Evolutionary conservation across 1,140 invertebrate genomes (phyloP).

Genomic region (Rhizoglyphus robini): DNA sequence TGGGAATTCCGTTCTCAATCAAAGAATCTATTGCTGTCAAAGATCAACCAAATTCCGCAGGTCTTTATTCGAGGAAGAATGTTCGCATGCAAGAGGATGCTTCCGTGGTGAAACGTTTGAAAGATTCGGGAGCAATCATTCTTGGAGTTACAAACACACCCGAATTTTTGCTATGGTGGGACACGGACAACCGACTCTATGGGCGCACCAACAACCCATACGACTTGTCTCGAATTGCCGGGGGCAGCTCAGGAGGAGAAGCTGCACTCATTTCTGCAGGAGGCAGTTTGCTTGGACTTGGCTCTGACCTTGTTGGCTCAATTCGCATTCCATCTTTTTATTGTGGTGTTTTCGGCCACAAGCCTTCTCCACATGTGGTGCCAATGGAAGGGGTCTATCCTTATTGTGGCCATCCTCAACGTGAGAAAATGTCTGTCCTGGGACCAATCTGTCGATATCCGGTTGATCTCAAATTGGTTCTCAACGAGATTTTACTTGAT

Average conservation of each 20-base stretch:
- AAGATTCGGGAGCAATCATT: slow-evolving; percentile 55
- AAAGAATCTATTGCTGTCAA: slow-evolving; percentile 28
- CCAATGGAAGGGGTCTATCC: slow-evolving; percentile 21
- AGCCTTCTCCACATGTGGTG: slow-evolving; percentile 50
- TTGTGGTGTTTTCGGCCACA: slow-evolving; percentile 90
- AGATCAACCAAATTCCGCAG: slow-evolving; percentile 46
- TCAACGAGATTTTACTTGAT: slow-evolving; percentile 25
- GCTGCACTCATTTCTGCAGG: slow-evolving; percentile 51
- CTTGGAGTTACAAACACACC: slow-evolving; percentile 62
- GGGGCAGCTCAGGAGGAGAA: slow-evolving; percentile 40
- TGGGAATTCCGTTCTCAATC: slow-evolving; percentile 28
- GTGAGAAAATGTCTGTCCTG: slow-evolving; percentile 29
- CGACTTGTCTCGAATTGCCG: slow-evolving; percentile 63
- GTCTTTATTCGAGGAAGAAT: slow-evolving; percentile 42
- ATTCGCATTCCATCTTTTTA: slow-evolving; percentile 89
- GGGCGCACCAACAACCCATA: slow-evolving; percentile 68
- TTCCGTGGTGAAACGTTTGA: slow-evolving; percentile 45
- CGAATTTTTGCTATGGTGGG: slow-evolving; percentile 57
- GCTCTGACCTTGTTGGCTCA: slow-evolving; percentile 90
- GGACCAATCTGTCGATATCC: slow-evolving; percentile 42
- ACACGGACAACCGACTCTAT: slow-evolving; percentile 44
- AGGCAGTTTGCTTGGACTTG: slow-evolving; percentile 69
- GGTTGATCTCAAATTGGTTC: slow-evolving; percentile 33
- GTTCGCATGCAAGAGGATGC: slow-evolving; percentile 50
- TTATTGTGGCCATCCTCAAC: slow-evolving; percentile 17